Base-by-base conservation (phyloP, 2,888 invertebrate species). In the Diploptera punctata region DNA sequence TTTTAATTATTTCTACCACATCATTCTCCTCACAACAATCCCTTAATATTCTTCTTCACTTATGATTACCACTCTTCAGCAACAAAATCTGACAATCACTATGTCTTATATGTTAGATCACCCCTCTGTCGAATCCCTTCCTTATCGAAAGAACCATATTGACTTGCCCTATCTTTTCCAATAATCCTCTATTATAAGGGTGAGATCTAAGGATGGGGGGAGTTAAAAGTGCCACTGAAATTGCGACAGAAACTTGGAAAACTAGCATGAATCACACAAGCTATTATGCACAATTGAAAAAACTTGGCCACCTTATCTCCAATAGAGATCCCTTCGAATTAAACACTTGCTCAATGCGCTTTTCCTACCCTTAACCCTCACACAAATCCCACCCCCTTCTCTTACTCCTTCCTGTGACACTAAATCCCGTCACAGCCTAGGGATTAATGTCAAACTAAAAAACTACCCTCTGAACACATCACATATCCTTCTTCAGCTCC, bases 361-460 rank as follows among this genome's bases (percentile, higher is more conserved):
- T 62, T 62, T 29, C 38, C 18, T 62, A 21, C 43, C 60, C 38
- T 38, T 38, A 38, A 61, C 61, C 61, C 33, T 19, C 61, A 33
- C 33, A 19, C 57, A 29, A n/a, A 57, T 29, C 65, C 26, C 44
- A 65, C 29, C 65, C 65, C 47, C 54, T 54, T 13, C 54, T 26
- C 54, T 54, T 18, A n/a, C 29, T 57, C 16, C 57, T 57, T 31
- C 57, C 24, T n/a, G 31, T 57, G 57, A 57, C 44, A 65, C 44
- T 65, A 65, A 65, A 47, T 47, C 65, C 26, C 65, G 47, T 65
- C 65, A 65, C 65, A 65, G 44, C 18, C 44, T 47, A 65, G 47
- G 65, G 65, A 65, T 65, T 65, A 65, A 65, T 47, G 65, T 65
- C 65, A 65, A 65, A 65, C 61, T 61, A 61, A 61, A 61, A 61